phyloP scores from a whole-genome alignment of 2,888 invertebrate genomes.

The Volucella bombylans region DNA sequence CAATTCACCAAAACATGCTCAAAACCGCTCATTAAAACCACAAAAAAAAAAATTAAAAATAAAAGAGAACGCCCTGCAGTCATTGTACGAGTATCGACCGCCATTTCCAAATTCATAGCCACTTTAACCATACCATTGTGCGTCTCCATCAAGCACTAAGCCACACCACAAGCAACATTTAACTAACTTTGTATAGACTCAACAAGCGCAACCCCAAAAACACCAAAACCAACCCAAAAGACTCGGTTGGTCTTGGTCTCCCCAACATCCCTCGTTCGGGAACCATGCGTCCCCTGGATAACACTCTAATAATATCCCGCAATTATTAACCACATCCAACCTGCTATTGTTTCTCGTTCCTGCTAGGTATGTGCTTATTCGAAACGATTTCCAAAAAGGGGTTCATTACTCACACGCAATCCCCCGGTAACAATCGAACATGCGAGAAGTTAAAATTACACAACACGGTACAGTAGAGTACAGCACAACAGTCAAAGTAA shows the following conservation, averaged over 20 bases:
- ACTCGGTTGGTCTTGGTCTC: neutral
- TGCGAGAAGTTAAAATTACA: conserved; percentile 74
- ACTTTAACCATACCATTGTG: neutral
- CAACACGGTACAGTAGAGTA: conserved; percentile 41
- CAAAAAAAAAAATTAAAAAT: too few species aligned
- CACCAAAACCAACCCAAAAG: conserved; percentile 10
- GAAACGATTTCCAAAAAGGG: conserved; percentile 73
- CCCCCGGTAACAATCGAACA: conserved; percentile 70
- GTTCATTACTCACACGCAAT: conserved; percentile 74
- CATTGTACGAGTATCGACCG: conserved; percentile 31
- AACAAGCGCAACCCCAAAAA: conserved; percentile 53
- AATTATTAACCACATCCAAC: conserved; percentile 74
- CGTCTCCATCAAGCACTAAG: neutral
- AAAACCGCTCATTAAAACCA: too few species aligned
- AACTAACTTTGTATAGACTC: conserved; percentile 62
- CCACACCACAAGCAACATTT: conserved; percentile 53
- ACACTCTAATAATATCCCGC: conserved; percentile 72
- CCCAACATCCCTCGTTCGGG: neutral
- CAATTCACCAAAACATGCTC: too few species aligned
- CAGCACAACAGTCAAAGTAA: conserved; percentile 21
- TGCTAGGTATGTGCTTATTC: conserved; percentile 72
- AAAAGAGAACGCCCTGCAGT: neutral
- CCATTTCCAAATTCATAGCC: conserved; percentile 30
- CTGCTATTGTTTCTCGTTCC: conserved; percentile 70
- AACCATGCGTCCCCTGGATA: conserved; percentile 28